These are phyloP conservation scores for Stichopus chloronotus DNA, from an alignment of 35 echinoderm and acorn worm species.

Conservation along the genomic window DNA sequence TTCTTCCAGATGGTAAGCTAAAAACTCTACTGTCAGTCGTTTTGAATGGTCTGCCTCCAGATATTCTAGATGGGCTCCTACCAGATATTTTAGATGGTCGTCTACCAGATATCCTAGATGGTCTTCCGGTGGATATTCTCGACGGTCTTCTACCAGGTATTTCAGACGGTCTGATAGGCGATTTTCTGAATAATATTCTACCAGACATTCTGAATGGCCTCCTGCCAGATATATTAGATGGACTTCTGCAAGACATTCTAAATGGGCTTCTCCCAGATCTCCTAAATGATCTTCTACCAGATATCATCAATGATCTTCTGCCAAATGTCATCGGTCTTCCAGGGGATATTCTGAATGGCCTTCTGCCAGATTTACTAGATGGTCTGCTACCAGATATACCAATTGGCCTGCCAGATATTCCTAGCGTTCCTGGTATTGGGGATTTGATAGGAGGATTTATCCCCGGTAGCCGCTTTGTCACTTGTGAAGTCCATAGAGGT, in stretches of 20 bases:
- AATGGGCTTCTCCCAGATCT: not conserved
- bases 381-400: not conserved
- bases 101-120: not conserved
- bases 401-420: not conserved
- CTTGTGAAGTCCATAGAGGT: conserved; percentile 56
- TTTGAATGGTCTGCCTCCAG: no score
- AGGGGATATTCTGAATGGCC: not conserved
- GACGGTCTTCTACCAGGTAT: not conserved
- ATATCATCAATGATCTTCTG: not conserved
- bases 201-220: not conserved
- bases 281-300: not conserved
- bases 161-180: not conserved
- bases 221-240: not conserved
- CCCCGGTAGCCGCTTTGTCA: not conserved
- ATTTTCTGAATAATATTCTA: no score
- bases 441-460: not conserved
- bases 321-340: not conserved
- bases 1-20: no score
- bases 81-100: not conserved
- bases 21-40: no score
- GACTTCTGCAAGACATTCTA: not conserved
- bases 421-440: not conserved
- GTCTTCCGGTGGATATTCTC: not conserved
- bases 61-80: not conserved
- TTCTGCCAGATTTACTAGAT: not conserved